phyloP scores from a whole-genome alignment of 2,113 vertebrate species.

The Bombycilla garrulus region DNA sequence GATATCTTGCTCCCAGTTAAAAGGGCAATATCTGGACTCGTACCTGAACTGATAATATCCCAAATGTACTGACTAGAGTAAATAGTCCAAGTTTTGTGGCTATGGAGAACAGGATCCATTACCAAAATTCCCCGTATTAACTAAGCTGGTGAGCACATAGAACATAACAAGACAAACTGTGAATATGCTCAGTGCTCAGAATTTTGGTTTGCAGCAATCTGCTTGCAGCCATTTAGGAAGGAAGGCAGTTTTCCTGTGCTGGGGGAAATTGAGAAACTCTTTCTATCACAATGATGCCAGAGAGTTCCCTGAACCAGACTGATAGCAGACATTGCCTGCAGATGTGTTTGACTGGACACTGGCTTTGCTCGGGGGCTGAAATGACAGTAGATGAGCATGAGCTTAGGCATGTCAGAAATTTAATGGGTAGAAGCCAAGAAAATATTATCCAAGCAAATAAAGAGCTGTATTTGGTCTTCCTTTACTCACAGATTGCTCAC shows the following conservation, averaged over 20 bases:
- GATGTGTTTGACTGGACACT: neutral
- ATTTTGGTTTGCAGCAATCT: neutral
- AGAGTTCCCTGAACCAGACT: neutral
- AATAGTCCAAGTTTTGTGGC: neutral
- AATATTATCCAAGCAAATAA: neutral
- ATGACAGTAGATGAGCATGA: neutral
- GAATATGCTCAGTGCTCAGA: neutral
- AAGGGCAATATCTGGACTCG: neutral
- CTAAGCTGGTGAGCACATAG: neutral
- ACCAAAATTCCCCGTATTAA: neutral
- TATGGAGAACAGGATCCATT: neutral
- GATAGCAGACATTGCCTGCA: neutral
- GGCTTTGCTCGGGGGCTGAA: neutral
- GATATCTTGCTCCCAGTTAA: neutral
- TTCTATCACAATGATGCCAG: neutral
- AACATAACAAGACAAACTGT: neutral
- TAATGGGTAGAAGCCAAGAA: neutral
- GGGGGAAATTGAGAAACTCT: neutral
- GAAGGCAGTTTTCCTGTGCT: neutral
- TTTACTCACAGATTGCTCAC: constrained; percentile 48
- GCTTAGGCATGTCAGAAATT: neutral
- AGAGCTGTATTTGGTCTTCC: neutral
- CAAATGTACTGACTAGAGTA: neutral
- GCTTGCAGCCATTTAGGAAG: neutral
- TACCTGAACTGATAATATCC: neutral